These are phyloP conservation scores for Marasmarcha lunaedactyla DNA, from an alignment of 2,888 invertebrate species.

Conservation along the genomic window DNA sequence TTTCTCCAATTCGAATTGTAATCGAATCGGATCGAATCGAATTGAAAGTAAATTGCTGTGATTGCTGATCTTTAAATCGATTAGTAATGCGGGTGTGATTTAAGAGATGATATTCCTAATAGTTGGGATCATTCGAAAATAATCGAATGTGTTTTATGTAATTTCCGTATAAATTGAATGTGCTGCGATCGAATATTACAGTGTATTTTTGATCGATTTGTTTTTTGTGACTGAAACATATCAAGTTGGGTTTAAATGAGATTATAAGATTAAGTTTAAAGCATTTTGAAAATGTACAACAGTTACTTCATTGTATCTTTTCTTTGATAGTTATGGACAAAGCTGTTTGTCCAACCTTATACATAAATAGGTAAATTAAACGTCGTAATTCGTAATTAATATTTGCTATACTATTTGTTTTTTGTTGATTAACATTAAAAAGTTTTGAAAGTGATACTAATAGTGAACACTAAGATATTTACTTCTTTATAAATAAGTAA, in stretches of 20 bases:
- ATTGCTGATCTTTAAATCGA: slow-evolving; percentile 41
- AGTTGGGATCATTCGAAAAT: slow-evolving; percentile 17
- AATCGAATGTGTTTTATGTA: background rate
- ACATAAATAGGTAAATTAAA: too few species aligned
- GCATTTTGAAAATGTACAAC: too few species aligned
- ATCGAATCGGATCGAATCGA: slow-evolving; percentile 41
- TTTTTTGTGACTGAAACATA: slow-evolving; percentile 18
- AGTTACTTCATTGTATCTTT: too few species aligned
- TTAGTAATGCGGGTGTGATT: slow-evolving; percentile 41
- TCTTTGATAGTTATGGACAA: too few species aligned
- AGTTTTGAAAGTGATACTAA: too few species aligned
- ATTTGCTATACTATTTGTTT: too few species aligned
- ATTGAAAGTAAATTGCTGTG: slow-evolving; percentile 37
- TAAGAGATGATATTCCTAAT: slow-evolving; percentile 10
- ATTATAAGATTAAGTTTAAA: too few species aligned
- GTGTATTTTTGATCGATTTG: slow-evolving; percentile 16
- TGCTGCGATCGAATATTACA: background rate
- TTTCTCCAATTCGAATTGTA: slow-evolving; percentile 39
- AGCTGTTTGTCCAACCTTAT: too few species aligned
- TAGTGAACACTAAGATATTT: too few species aligned
- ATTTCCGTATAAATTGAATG: background rate
- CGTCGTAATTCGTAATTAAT: too few species aligned
- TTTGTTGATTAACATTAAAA: too few species aligned
- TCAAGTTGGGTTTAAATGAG: slow-evolving; percentile 12
- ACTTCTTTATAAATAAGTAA: too few species aligned